Evolutionary conservation across 2,797 vertebrate genomes (phyloP), one percentile per base, ranked within the genome.

Genomic region (Mionectes olivaceus): DNA sequence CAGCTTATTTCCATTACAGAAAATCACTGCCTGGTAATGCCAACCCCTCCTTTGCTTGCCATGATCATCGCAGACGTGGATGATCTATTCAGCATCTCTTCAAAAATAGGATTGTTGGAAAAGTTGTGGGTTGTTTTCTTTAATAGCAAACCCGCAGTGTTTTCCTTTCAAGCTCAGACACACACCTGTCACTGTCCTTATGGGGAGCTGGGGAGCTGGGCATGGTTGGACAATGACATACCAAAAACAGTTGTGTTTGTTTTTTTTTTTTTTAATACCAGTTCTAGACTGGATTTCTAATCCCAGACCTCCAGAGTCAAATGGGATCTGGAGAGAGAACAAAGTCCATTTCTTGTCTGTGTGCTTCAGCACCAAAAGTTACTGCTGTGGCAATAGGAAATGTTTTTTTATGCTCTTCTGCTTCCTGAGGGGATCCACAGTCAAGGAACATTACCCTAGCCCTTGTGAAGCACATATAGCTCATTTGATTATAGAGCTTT

Each of bases 1-100:
- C 92, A 84, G 28, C 77, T 91, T 81, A 86, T 47, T 87, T 89
- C 52, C 76, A 90, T 95, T 95, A 91, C 69, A 95, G 79, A 87
- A 97, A 97, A 96, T 93, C 73, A 89, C 74, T 93, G 80, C 35
- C 89, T 83, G 53, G 56, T 80, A 52, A 82, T 97, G 59, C 85
- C 87, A 96, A 79, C n/a, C 32, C 76, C 71, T 90, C 39, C 78
- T 94, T 93, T 25, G 3, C 74, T 92, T 94, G 63, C 71, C 80
- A 93, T 2, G 3, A 46, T 71, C 25, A 76, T 76, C 43, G 83
- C 75, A 87, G 60, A 89, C 87, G 79, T 67, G 59, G 76, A 77
- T 82, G 70, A 71, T 87, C 67, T 91, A 79, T 67, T 86, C 77
- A 93, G 67, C 43, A 57, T 33, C 55, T 41, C 70, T 83, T 78